Base-by-base conservation (phyloP, 1,140 invertebrate species). In the Caenorhabditis tropicalis region DNA sequence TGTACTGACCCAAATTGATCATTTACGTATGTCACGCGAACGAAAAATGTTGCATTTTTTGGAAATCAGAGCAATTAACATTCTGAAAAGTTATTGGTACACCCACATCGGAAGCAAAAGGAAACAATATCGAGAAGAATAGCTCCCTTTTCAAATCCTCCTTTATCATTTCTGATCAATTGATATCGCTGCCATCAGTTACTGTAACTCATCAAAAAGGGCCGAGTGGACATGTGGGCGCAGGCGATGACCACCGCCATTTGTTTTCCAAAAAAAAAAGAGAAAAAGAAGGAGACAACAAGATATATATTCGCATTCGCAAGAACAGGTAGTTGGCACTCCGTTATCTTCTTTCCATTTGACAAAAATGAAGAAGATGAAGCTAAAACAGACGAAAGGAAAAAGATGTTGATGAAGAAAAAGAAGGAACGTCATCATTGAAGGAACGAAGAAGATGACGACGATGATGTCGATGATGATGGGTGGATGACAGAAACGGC, bases 301-400 rank as follows among this genome's bases (percentile, higher is more conserved):
- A 74, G 65, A 74, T 74, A 74, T 39, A 74, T 24, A 74, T 74
- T 74, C 36, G 36, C 29, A 74, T 74, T 74, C 65, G 65, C 65
- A 74, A 74, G 65, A 74, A 74, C 65, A 74, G 65, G 65, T 74
- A 74, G 33, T 43, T 74, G 65, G 58, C 58, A 65, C 58, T 65
- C 31, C 58, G 58, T 65, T 65, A 65, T 65, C 58, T 65, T 33
- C 31, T 3, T 74, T 43, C 29, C 65, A 74, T 74, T 74, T 43
- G 65, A 43, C 36, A 74, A 74, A 74, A 39, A 74, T 74, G 65
- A 46, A 74, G n/a, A 46, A 39, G 65, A 24, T 12, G 49, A 31
- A 58, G 56, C n/a, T n/a, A n/a, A 58, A 58, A n/a, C 49, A 1
- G 29, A 56, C 7, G 29, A 39, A 31, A 33, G 15, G 15, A 36